Evolutionary conservation across 2,113 vertebrate species (phyloP).

Genomic region (Carollia perspicillata): DNA sequence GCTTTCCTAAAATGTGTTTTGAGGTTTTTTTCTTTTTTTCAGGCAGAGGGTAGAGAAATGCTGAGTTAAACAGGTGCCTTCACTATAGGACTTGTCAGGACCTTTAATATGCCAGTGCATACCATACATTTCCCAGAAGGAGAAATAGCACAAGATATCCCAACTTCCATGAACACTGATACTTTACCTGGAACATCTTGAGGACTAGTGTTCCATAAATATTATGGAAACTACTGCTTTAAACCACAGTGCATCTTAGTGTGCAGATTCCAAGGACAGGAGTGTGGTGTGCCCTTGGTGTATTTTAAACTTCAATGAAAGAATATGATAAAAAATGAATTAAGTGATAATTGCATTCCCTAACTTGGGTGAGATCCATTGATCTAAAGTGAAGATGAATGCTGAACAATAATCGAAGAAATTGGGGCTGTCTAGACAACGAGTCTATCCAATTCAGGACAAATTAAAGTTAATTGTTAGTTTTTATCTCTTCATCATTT

Average conservation of each 20-base stretch:
- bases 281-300: not conserved
- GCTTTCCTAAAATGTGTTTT: slow-evolving; percentile 7
- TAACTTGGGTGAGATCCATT: slow-evolving; percentile 56
- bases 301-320: slow-evolving; percentile 51
- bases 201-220: slow-evolving; percentile 20
- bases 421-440: slow-evolving; percentile 70
- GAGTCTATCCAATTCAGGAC: slow-evolving; percentile 56
- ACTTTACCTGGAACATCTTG: not conserved
- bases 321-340: slow-evolving; percentile 45
- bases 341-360: slow-evolving; percentile 62
- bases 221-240: not conserved
- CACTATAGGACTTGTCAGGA: not conserved
- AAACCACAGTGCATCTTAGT: not conserved
- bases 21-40: not conserved
- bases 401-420: slow-evolving; percentile 68
- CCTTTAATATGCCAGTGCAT: not conserved
- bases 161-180: slow-evolving; percentile 4
- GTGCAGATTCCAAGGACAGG: not conserved
- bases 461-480: slow-evolving; percentile 69
- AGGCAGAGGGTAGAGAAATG: not conserved
- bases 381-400: slow-evolving; percentile 65
- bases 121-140: not conserved
- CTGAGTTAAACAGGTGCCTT: not conserved
- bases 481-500: slow-evolving; percentile 64
- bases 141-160: not conserved